Percentiles rank a stretch among this genome's conserved stretches.
These are phyloP conservation scores for Castor canadensis DNA, from an alignment of 2,113 vertebrate genomes.

Conservation along the genomic window DNA sequence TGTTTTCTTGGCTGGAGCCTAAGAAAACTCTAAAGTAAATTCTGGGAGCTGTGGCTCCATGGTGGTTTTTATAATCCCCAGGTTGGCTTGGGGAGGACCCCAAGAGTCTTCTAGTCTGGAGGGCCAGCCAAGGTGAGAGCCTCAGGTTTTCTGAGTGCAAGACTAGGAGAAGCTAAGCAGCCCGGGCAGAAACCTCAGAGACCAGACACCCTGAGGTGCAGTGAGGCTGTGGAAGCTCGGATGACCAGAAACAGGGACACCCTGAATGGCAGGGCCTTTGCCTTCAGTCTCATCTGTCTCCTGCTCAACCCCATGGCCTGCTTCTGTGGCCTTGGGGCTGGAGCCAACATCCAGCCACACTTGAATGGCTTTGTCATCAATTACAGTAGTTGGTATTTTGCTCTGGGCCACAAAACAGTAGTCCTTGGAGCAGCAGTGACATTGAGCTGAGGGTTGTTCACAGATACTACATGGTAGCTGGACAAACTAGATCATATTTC, in stretches of 20 bases:
- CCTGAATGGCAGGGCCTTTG: background rate
- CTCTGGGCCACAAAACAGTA: too few relatives aligned
- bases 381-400: too few relatives aligned
- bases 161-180: background rate
- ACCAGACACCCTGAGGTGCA: too few relatives aligned
- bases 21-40: background rate
- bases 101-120: background rate
- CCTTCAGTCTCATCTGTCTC: background rate
- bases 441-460: too few relatives aligned
- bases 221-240: accelerated
- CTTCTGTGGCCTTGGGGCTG: background rate
- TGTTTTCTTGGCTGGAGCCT: background rate
- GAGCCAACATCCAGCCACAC: too few relatives aligned
- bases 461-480: too few relatives aligned
- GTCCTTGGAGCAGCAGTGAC: too few relatives aligned
- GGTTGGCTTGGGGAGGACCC: background rate
- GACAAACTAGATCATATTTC: too few relatives aligned
- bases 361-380: too few relatives aligned
- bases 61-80: too few relatives aligned
- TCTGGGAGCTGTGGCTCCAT: background rate
- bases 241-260: background rate
- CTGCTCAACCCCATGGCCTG: background rate
- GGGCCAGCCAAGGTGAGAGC: too few relatives aligned
- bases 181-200: too few relatives aligned
- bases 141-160: background rate